Percentiles rank a stretch among this genome's conserved stretches.
These are phyloP conservation scores for Tridacna gigas DNA, from an alignment of 2,888 invertebrate genomes.

Conservation along the genomic window DNA sequence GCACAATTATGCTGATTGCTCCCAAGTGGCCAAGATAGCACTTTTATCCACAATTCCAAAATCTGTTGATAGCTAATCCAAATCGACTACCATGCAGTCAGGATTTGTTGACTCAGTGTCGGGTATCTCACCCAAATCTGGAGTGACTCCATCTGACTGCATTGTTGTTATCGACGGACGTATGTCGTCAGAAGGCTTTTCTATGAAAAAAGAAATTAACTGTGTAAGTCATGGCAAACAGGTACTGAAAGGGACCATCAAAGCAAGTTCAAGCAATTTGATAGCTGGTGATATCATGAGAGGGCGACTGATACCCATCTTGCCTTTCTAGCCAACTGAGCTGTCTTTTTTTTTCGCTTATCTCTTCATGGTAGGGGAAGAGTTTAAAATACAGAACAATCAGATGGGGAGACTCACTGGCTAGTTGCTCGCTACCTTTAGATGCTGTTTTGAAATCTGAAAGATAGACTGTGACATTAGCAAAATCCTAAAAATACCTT, in stretches of 20 bases:
- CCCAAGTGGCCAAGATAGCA: too few species aligned
- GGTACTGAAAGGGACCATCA: slow-evolving; percentile 36
- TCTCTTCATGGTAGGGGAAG: too few species aligned
- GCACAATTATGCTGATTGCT: too few species aligned
- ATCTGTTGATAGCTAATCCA: slow-evolving; percentile 35
- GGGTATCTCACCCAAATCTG: slow-evolving; percentile 38
- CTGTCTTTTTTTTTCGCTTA: too few species aligned
- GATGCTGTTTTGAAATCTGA: too few species aligned
- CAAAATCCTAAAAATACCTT: too few species aligned
- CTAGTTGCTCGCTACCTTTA: too few species aligned
- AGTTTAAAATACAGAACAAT: slow-evolving; percentile 34
- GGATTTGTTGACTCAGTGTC: slow-evolving; percentile 35
- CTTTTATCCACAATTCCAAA: slow-evolving; percentile 26
- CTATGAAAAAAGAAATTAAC: slow-evolving; percentile 28
- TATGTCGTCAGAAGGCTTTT: slow-evolving; percentile 31
- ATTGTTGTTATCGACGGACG: slow-evolving; percentile 43
- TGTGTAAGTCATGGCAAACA: slow-evolving; percentile 35
- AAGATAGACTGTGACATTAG: too few species aligned
- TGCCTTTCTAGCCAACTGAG: too few species aligned
- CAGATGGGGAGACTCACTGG: slow-evolving; percentile 25
- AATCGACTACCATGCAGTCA: slow-evolving; percentile 31
- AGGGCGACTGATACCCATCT: too few species aligned
- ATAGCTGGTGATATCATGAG: slow-evolving; percentile 17
- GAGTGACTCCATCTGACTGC: slow-evolving; percentile 25
- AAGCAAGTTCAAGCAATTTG: slow-evolving; percentile 13